Percentiles rank a stretch among this genome's conserved stretches.
Evolutionary conservation across 2,797 vertebrate genomes (phyloP).

Genomic region (Rhyacichthys aspro): DNA sequence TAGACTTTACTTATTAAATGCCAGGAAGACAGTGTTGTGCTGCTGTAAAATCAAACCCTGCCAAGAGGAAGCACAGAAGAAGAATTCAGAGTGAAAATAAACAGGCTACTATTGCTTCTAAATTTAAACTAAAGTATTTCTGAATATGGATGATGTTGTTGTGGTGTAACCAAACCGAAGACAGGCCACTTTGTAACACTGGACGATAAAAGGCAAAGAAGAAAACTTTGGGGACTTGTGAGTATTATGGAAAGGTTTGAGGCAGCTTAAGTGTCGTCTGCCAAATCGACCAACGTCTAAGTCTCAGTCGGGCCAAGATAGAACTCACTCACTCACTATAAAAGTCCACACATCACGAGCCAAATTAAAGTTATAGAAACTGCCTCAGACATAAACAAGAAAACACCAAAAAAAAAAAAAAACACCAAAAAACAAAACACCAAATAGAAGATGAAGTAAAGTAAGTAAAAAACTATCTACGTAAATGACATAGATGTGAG

Average conservation of each 20-base stretch:
- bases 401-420: constrained; percentile 5
- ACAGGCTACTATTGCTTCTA: constrained; percentile 59
- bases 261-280: constrained; percentile 30
- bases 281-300: constrained; percentile 32
- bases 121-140: constrained; percentile 69
- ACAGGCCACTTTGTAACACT: constrained; percentile 40
- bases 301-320: constrained; percentile 21
- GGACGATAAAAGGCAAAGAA: constrained; percentile 15
- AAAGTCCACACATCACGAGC: constrained; percentile 19
- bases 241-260: constrained; percentile 32
- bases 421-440: constrained; percentile 17
- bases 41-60: constrained; percentile 25
- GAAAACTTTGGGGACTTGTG: constrained; percentile 13
- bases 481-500: too few species aligned
- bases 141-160: constrained; percentile 58
- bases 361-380: constrained; percentile 30
- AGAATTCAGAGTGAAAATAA: constrained; percentile 48
- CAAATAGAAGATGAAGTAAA: constrained; percentile 12
- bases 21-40: constrained; percentile 33
- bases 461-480: too few species aligned
- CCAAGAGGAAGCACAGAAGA: constrained; percentile 36
- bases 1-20: constrained; percentile 38
- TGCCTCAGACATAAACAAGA: constrained; percentile 31
- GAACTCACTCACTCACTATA: constrained; percentile 23
- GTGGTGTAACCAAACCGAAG: constrained; percentile 44